These are phyloP conservation scores for Apostichopus californicus DNA, from an alignment of 35 echinoderm and acorn worm genomes.

Conservation along the genomic window DNA sequence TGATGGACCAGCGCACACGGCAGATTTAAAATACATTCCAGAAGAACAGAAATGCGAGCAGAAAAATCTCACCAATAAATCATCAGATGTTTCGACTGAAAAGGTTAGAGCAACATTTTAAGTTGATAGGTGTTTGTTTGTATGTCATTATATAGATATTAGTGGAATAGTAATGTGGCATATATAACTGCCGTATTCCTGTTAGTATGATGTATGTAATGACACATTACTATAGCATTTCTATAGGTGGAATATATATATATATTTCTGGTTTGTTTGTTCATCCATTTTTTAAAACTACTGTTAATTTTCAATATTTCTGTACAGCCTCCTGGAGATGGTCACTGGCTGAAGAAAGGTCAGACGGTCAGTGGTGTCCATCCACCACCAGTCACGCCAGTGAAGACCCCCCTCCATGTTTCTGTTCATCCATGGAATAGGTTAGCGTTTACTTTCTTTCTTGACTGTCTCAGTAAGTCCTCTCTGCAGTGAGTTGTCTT, in stretches of 20 bases:
- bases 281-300: no score
- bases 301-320: neutral
- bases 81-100: neutral
- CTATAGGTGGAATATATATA: no score
- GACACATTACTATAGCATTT: no score
- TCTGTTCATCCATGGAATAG: conserved; percentile 26
- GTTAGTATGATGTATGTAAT: no score
- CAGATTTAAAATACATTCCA: neutral
- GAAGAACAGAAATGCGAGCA: neutral
- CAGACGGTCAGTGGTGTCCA: neutral
- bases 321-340: conserved; percentile 21
- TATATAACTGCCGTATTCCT: no score
- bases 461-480: neutral
- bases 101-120: neutral
- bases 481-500: no score
- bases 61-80: neutral
- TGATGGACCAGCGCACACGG: neutral
- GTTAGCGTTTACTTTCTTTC: neutral
- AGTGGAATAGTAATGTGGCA: no score
- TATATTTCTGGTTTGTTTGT: no score
- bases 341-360: conserved; percentile 37
- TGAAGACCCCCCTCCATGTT: conserved; percentile 2
- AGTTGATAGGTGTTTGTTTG: no score
- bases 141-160: no score
- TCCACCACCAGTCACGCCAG: neutral